phyloP scores from a whole-genome alignment of 2,797 vertebrate species.

The Protosalanx chinensis region DNA sequence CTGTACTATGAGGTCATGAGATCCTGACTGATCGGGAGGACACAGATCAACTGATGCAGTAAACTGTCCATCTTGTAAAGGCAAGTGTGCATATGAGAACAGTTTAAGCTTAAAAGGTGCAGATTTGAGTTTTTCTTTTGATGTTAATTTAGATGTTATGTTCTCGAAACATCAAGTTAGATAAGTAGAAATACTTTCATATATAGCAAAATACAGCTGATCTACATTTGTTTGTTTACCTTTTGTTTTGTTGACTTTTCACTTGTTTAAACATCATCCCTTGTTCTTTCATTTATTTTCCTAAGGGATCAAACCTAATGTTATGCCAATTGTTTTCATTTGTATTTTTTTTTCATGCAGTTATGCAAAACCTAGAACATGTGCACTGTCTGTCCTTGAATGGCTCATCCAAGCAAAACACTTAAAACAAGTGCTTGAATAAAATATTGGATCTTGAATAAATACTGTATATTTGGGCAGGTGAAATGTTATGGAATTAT shows the following conservation, averaged over 20 bases:
- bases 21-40: conserved; percentile 19
- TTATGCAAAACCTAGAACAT: too few species aligned
- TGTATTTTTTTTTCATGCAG: too few species aligned
- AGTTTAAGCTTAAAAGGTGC: too few species aligned
- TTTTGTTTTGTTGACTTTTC: neutral
- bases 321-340: too few species aligned
- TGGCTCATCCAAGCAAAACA: too few species aligned
- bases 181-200: neutral
- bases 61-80: conserved; percentile 36
- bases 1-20: conserved; percentile 84
- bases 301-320: neutral
- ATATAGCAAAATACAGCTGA: neutral
- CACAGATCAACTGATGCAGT: conserved; percentile 4
- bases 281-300: too few species aligned
- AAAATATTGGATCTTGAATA: too few species aligned
- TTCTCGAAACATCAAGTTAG: neutral
- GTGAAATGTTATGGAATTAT: neutral
- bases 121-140: neutral
- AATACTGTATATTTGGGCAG: too few species aligned
- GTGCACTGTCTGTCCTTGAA: too few species aligned
- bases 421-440: too few species aligned
- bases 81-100: conserved; percentile 24
- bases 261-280: neutral
- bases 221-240: neutral
- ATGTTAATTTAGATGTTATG: neutral